A percentile compares a stretch with the other conserved stretches of the same genome.
Conservation (phyloP, 1,140 invertebrate genomes). For the Nephotettix cincticeps region DNA sequence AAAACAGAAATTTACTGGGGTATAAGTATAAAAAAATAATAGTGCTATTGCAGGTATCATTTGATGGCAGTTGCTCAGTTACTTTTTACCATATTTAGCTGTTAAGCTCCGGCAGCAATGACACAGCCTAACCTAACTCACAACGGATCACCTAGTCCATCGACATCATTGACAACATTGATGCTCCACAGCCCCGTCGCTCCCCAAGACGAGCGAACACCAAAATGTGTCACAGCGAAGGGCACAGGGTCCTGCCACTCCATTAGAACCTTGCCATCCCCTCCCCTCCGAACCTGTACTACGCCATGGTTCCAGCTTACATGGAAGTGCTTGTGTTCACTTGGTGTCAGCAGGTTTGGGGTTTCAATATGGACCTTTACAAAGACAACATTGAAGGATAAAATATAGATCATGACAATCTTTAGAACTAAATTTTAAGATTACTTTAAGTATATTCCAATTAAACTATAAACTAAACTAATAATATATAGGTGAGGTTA, state of each 20-base stretch:
- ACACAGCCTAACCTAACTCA: background rate
- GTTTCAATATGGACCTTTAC: slow-evolving; percentile 55
- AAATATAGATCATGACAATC: too few species aligned
- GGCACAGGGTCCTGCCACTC: slow-evolving; percentile 67
- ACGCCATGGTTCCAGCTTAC: slow-evolving; percentile 59
- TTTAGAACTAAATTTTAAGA: too few species aligned
- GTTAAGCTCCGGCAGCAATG: too few species aligned
- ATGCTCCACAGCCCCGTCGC: slow-evolving; percentile 76
- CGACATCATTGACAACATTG: slow-evolving; percentile 47
- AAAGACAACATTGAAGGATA: background rate
- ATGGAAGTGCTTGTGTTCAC: slow-evolving; percentile 57
- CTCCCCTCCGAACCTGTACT: slow-evolving; percentile 48
- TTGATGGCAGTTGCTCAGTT: too few species aligned
- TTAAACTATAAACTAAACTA: too few species aligned
- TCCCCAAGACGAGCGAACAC: slow-evolving; percentile 83
- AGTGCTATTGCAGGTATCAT: too few species aligned
- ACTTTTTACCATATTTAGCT: too few species aligned
- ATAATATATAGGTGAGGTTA: too few species aligned
- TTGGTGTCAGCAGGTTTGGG: slow-evolving; percentile 52
- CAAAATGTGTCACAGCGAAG: slow-evolving; percentile 67
- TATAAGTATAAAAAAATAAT: too few species aligned
- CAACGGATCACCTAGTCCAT: slow-evolving; percentile 3
- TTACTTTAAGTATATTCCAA: too few species aligned
- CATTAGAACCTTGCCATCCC: slow-evolving; percentile 68
- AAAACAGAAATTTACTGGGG: too few species aligned